Evolutionary conservation across 2,888 invertebrate genomes (phyloP).

Genomic region (Lypha dubia): DNA sequence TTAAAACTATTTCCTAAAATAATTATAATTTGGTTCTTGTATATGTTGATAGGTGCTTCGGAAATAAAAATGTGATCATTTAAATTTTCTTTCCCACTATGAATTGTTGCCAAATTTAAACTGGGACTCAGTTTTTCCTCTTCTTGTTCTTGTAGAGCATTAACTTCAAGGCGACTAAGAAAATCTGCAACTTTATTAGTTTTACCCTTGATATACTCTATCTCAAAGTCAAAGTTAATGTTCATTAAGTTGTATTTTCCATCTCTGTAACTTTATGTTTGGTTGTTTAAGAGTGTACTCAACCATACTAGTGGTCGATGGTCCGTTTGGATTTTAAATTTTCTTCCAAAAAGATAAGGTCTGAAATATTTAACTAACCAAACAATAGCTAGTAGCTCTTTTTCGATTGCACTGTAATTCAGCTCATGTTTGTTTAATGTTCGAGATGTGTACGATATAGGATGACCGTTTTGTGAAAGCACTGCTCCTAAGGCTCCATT

Average conservation of each 20-base stretch:
- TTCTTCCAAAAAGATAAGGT: too few species aligned
- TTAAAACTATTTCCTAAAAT: slow-evolving; percentile 11
- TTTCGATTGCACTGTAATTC: too few species aligned
- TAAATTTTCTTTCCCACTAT: slow-evolving; percentile 64
- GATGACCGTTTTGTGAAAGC: slow-evolving; percentile 36
- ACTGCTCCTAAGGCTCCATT: not conserved
- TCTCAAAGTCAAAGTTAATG: slow-evolving; percentile 51
- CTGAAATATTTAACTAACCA: too few species aligned
- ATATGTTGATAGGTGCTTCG: slow-evolving; percentile 58
- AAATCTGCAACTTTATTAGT: slow-evolving; percentile 69
- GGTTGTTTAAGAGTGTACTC: too few species aligned
- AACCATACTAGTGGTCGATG: too few species aligned
- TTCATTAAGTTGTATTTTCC: slow-evolving; percentile 60
- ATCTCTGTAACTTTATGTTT: too few species aligned
- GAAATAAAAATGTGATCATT: slow-evolving; percentile 60
- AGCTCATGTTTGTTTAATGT: too few species aligned
- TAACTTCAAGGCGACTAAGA: too few species aligned
- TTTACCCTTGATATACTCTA: slow-evolving; percentile 73
- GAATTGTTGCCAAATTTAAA: slow-evolving; percentile 64
- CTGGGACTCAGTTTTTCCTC: slow-evolving; percentile 13
- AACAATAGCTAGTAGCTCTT: too few species aligned
- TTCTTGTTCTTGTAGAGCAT: slow-evolving; percentile 63
- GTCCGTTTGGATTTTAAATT: too few species aligned
- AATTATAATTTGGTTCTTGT: slow-evolving; percentile 64
- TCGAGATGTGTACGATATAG: too few species aligned